Base-by-base conservation (phyloP, 2,113 vertebrate genomes). In the Dasyornis broadbenti region DNA sequence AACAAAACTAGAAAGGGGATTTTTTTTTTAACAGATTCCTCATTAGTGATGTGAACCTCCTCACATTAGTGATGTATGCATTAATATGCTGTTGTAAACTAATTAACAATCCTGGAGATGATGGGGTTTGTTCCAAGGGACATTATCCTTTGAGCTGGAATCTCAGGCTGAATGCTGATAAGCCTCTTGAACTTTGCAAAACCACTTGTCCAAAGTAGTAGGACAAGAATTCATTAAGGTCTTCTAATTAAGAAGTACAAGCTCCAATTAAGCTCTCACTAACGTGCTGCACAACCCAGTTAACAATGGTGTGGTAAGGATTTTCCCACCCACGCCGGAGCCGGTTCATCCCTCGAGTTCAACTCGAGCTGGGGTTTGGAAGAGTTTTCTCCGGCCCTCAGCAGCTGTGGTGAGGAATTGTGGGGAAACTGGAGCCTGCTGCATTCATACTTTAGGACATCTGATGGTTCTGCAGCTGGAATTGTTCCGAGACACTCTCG, bases 131-230 rank as follows among this genome's bases (percentile, higher is more conserved):
- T 84, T 64, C 65, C 61, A 81, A 89, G 49, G 86, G 69, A 89
- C 53, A 20, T 73, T 30, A n/a, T 71, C 35, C 50, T 72, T 92
- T 52, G 49, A 75, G 80, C 69, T 82, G 61, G 44, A 64, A 68
- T 52, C 72, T 71, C 59, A 9, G 17, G 6, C 79, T 86, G 93
- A 93, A 90, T 89, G 53, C 90, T 82, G 82, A 94, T 76, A 61
- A 96, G 57, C 86, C 86, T 90, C 93, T 84, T 57, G 52, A 93
- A 96, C 89, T 94, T 90, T 81, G 71, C 88, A 96, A 85, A 96
- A 68, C 71, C 69, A 75, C 90, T 94, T 39, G 76, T 89, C 95
- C 64, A 40, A 86, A 78, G 68, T 1, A 35, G 49, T 2, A 68
- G 40, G 86, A 72, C 1, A 2, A 71, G 30, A 90, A 75, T 69